phyloP scores from a whole-genome alignment of 2,113 vertebrate species.

The Nicator chloris region DNA sequence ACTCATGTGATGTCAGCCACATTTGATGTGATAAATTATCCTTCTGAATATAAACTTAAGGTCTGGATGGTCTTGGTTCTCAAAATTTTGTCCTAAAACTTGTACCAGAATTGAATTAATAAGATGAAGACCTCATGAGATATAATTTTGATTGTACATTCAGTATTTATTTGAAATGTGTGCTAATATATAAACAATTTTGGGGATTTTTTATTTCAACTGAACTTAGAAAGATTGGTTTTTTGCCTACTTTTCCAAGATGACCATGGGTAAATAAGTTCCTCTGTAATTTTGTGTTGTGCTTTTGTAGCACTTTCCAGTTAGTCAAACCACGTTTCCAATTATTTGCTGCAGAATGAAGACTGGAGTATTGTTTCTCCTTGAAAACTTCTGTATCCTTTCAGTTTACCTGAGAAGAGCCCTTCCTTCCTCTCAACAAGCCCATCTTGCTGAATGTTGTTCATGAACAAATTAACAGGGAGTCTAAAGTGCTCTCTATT shows the following conservation, averaged over 20 bases:
- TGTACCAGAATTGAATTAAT: background rate
- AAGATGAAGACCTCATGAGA: background rate
- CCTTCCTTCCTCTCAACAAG: background rate
- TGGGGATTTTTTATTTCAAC: background rate
- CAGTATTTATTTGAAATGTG: background rate
- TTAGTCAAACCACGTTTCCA: background rate
- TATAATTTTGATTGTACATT: background rate
- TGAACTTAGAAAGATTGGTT: background rate
- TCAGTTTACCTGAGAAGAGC: background rate
- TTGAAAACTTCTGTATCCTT: background rate
- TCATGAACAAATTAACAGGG: fast-evolving
- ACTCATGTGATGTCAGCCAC: background rate
- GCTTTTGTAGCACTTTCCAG: background rate
- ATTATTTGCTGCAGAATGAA: background rate
- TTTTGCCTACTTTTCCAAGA: background rate
- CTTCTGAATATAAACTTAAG: background rate
- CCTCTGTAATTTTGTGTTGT: background rate
- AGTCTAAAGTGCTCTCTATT: background rate
- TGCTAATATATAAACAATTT: background rate
- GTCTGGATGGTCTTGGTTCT: background rate
- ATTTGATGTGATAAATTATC: background rate
- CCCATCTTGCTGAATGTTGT: background rate
- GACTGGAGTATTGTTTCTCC: background rate
- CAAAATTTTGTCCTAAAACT: background rate
- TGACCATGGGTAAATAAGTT: background rate